Conservation (phyloP, 35 echinoderm and acorn worm genomes). For the Lytechinus pictus region DNA sequence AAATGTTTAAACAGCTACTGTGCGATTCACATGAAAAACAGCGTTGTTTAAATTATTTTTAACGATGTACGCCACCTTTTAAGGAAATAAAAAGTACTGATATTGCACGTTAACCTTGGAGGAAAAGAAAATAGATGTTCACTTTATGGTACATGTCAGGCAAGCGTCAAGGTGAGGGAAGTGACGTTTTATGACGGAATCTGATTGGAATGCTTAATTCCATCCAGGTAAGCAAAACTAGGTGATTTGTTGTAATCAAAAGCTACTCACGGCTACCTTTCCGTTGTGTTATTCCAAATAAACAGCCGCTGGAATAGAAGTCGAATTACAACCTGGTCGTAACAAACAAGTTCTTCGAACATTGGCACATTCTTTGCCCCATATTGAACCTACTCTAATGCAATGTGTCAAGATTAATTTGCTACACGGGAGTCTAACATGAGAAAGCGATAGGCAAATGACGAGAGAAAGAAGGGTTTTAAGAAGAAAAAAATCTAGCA, state of each 20-base stretch:
- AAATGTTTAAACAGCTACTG: too few relatives aligned
- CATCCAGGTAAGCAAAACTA: constrained; percentile 49
- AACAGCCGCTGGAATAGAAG: constrained; percentile 22
- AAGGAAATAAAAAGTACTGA: not conserved
- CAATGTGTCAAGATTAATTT: constrained; percentile 47
- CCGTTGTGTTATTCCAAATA: constrained; percentile 32
- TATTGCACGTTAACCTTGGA: not conserved
- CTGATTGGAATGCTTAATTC: constrained; percentile 46
- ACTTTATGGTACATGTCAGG: constrained; percentile 17
- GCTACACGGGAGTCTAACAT: constrained; percentile 32
- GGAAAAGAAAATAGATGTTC: not conserved
- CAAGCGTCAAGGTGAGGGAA: not conserved
- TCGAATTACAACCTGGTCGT: constrained; percentile 28
- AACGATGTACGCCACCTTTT: too few relatives aligned
- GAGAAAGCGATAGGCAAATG: constrained; percentile 30
- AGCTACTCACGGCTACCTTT: not conserved
- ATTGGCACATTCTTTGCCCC: constrained; percentile 38
- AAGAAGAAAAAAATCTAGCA: not conserved
- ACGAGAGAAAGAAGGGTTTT: not conserved
- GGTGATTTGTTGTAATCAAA: constrained; percentile 12
- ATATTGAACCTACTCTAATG: constrained; percentile 43
- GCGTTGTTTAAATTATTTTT: too few relatives aligned
- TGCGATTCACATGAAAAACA: too few relatives aligned
- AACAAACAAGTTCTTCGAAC: constrained; percentile 41
- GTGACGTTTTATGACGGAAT: constrained; percentile 40